Evolutionary conservation across 2,113 vertebrate species (phyloP).

Genomic region (Oenanthe oenanthe): DNA sequence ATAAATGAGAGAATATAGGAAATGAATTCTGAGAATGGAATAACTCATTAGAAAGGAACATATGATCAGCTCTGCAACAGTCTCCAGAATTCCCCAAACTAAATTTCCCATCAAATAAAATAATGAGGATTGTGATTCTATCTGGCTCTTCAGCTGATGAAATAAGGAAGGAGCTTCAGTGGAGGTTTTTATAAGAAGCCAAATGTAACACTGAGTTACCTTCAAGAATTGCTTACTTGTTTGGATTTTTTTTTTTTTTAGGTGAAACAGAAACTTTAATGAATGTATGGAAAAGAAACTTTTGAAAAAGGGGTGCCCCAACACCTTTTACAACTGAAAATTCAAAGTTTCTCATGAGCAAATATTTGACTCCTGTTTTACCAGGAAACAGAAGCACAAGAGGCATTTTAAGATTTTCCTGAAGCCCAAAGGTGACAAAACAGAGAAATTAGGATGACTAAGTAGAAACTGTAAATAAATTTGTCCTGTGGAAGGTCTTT

Average conservation of each 20-base stretch:
- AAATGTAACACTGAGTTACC: not conserved
- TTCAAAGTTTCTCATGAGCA: not conserved
- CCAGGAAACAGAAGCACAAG: not conserved
- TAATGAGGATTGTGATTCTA: not conserved
- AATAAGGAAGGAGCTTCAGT: not conserved
- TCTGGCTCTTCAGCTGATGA: not conserved
- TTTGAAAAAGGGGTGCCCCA: not conserved
- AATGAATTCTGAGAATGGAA: not conserved
- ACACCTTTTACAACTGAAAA: not conserved
- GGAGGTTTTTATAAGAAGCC: not conserved
- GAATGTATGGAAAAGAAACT: not conserved
- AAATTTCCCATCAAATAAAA: not conserved
- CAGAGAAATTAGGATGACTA: not conserved
- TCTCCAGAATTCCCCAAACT: not conserved
- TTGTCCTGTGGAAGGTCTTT: not conserved
- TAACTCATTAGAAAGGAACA: not conserved
- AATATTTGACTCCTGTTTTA: not conserved
- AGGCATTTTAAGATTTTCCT: not conserved
- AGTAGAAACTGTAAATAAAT: not conserved
- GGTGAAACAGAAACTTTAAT: not conserved
- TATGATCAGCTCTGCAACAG: accelerated
- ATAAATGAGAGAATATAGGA: not conserved
- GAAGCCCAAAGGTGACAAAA: not conserved
- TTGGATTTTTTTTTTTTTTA: not conserved
- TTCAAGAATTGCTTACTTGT: not conserved